A percentile compares a stretch with the other conserved stretches of the same genome.
phyloP scores from a whole-genome alignment of 1,140 invertebrate species.

The Zaprionus vittiger region DNA sequence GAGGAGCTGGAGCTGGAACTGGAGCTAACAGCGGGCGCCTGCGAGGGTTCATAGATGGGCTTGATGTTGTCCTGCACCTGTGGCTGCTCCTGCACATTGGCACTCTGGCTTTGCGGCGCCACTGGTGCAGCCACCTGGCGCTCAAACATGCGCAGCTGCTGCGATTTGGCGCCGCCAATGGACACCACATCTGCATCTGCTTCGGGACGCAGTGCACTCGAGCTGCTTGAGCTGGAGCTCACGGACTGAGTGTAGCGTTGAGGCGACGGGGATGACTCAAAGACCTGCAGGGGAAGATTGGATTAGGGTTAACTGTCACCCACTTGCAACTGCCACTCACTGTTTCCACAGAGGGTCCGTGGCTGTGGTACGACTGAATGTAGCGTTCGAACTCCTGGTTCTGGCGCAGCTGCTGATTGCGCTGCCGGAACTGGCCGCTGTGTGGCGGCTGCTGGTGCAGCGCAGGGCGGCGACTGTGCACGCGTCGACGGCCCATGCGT shows the following conservation, averaged over 20 bases:
- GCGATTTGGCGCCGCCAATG: constrained; percentile 46
- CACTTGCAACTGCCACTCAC: constrained; percentile 52
- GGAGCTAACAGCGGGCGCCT: constrained; percentile 11
- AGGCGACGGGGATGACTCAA: constrained; percentile 68
- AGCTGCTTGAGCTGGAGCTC: constrained; percentile 29
- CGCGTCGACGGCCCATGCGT: constrained; percentile 52
- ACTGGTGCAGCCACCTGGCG: constrained; percentile 71
- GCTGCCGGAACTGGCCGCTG: constrained; percentile 69
- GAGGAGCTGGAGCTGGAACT: constrained; percentile 22
- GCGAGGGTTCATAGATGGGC: constrained; percentile 62
- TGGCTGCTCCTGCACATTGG: constrained; percentile 46
- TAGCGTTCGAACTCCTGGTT: constrained; percentile 82
- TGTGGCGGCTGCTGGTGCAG: constrained; percentile 64
- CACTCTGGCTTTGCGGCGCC: constrained; percentile 43
- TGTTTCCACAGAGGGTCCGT: constrained; percentile 79
- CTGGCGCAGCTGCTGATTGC: constrained; percentile 71
- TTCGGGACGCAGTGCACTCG: constrained; percentile 10
- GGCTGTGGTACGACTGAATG: constrained; percentile 78
- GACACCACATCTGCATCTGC: constrained; percentile 54
- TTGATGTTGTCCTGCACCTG: constrained; percentile 56
- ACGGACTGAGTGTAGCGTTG: constrained; percentile 65
- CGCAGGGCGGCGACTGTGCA: constrained; percentile 54
- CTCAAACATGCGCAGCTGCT: constrained; percentile 74
- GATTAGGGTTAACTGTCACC: neutral
- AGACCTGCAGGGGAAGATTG: constrained; percentile 45